A percentile compares a stretch with the other conserved stretches of the same genome.
Conservation (phyloP, 2,113 vertebrate species). For the Amia ocellicauda region DNA sequence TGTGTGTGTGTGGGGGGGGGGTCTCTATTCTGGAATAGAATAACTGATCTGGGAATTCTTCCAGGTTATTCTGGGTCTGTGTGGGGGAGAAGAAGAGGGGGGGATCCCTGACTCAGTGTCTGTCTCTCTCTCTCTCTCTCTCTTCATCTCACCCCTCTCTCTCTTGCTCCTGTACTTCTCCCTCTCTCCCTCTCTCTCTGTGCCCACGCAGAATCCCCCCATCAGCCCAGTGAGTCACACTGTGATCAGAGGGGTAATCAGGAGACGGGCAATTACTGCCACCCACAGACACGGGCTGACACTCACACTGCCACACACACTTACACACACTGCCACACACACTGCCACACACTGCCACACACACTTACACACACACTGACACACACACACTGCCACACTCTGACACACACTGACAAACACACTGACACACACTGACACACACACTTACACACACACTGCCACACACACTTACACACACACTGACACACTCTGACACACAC, state of each 20-base stretch:
- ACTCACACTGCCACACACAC: too few relatives aligned
- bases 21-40: constrained; percentile 42
- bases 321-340: not conserved
- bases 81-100: too few relatives aligned
- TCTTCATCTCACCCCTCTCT: constrained; percentile 46
- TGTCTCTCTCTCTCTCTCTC: too few relatives aligned
- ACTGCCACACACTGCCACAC: constrained; percentile 9
- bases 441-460: constrained; percentile 22
- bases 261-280: too few relatives aligned
- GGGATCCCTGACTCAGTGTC: too few relatives aligned
- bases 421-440: constrained; percentile 7
- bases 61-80: too few relatives aligned
- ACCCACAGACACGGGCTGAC: too few relatives aligned
- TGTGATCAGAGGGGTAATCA: too few relatives aligned
- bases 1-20: constrained; percentile 37
- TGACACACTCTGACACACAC: not conserved
- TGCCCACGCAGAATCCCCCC: constrained; percentile 19
- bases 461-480: constrained; percentile 34
- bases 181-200: constrained; percentile 20
- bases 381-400: too few relatives aligned
- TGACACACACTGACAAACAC: constrained; percentile 30
- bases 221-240: too few relatives aligned
- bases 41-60: too few relatives aligned
- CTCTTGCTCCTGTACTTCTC: constrained; percentile 34
- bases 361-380: constrained; percentile 21